Conservation (phyloP, 2,888 invertebrate species). For the Melolontha melolontha region DNA sequence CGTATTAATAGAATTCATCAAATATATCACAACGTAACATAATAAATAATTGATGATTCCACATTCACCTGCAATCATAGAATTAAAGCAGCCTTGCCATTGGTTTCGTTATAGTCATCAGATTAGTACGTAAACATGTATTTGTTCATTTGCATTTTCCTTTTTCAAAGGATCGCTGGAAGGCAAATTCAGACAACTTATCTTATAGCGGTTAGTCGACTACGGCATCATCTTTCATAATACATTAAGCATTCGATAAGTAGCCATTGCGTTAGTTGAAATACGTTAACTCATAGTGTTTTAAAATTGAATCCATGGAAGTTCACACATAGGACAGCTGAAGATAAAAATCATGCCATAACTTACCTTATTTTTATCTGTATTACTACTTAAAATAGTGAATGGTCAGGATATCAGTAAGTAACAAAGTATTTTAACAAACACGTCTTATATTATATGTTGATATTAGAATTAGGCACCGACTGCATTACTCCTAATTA, state of each 20-base stretch:
- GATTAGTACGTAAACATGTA: conserved; percentile 16
- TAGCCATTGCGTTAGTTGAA: too few species aligned
- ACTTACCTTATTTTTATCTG: background rate
- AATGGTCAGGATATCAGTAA: conserved; percentile 11
- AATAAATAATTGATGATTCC: background rate
- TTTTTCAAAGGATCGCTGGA: conserved; percentile 24
- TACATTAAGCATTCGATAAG: too few species aligned
- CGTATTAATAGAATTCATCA: too few species aligned
- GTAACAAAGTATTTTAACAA: background rate
- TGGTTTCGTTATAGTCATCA: background rate
- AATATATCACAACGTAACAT: too few species aligned
- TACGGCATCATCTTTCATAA: conserved; percentile 11
- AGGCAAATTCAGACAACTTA: conserved; percentile 7
- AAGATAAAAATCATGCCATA: conserved; percentile 20
- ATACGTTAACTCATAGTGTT: too few species aligned
- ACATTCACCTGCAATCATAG: background rate
- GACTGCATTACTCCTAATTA: conserved; percentile 64
- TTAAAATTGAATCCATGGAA: too few species aligned
- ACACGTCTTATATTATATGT: background rate
- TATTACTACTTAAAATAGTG: conserved; percentile 3
- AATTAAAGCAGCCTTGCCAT: conserved; percentile 3
- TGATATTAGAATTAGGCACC: conserved; percentile 55
- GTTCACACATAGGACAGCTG: background rate
- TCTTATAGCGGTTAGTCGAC: conserved; percentile 19
- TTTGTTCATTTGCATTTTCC: conserved; percentile 25